Evolutionary conservation across 2,797 vertebrate species (phyloP), one percentile per base, ranked within the genome.

Genomic region (Echiichthys vipera): DNA sequence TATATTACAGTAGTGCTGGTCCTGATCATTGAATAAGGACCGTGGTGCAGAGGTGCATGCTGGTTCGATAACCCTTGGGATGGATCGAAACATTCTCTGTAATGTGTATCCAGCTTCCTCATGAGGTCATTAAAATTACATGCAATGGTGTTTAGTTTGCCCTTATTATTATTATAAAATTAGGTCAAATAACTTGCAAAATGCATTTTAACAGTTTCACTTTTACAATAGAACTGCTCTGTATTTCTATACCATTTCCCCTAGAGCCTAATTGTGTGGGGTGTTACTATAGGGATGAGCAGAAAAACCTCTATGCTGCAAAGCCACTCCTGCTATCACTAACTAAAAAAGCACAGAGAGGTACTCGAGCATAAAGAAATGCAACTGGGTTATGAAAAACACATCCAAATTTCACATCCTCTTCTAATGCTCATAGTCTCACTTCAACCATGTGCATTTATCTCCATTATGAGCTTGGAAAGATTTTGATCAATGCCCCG

Each of bases 401-500:
- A 45, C 2, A 25, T 30, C 22, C 30, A 32, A 62, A 49, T 63
- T 66, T 70, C 42, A 58, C 36, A 45, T 43, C 18, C 32, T 36
- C 27, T 20, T 71, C 61, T 50, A 73, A 42, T 74, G 14, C 47
- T 57, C 32, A 57, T 74, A 49, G 74, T 79, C 65, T 68, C 49
- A n/a, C 62, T 45, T 65, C 49, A 51, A 46, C 11, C 43, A 42
- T 32, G 37, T 65, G 59, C 55, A 71, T 79, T 71, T 36, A 65
- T 74, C 62, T 77, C 37, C 2, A 43, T 75, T 74, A 57, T 50
- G 32, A 34, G 20, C 69, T 39, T 65, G 10, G 32, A 55, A 20
- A 53, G 47, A 74, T 65, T 65, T 65, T 15, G 67, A 79, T 77
- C 76, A 65, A 15, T 39, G 27, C 14, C 42, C 56, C 5, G 5